phyloP scores from a whole-genome alignment of 2,113 vertebrate species.

The Actinemys pallida region DNA sequence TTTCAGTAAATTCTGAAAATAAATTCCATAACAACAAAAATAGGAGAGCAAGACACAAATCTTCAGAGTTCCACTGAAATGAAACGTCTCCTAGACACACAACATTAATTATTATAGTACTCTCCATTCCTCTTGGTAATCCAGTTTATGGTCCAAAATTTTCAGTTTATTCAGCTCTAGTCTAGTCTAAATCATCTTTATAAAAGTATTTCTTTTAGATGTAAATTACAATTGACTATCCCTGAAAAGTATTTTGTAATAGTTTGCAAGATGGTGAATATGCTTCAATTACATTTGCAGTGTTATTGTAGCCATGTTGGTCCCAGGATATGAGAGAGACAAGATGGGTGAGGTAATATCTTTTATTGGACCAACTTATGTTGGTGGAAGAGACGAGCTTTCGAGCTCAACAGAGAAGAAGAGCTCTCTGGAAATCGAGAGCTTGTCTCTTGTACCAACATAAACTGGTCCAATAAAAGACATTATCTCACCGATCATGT shows the following conservation, averaged over 20 bases:
- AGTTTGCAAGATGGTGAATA: not conserved
- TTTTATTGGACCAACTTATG: not conserved
- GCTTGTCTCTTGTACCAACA: not conserved
- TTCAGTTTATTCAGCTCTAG: not conserved
- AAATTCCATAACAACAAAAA: not conserved
- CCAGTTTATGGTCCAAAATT: not conserved
- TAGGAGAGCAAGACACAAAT: not conserved
- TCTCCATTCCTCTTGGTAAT: not conserved
- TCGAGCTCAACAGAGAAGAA: not conserved
- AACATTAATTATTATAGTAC: not conserved
- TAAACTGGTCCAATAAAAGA: not conserved
- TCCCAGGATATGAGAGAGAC: not conserved
- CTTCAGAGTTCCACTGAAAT: not conserved
- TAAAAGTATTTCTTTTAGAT: not conserved
- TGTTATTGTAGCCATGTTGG: not conserved
- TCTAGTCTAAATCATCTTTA: not conserved
- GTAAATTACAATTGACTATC: not conserved
- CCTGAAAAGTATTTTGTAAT: not conserved
- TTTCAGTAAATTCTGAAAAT: slow-evolving; percentile 33
- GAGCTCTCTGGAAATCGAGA: not conserved
- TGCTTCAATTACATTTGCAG: not conserved
- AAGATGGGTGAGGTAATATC: not conserved
- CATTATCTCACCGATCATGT: not conserved
- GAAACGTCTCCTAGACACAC: not conserved
- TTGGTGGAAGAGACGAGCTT: not conserved